These are phyloP conservation scores for Chromoteleia sp. DNA, from an alignment of 2,888 invertebrate genomes.

Conservation along the genomic window DNA sequence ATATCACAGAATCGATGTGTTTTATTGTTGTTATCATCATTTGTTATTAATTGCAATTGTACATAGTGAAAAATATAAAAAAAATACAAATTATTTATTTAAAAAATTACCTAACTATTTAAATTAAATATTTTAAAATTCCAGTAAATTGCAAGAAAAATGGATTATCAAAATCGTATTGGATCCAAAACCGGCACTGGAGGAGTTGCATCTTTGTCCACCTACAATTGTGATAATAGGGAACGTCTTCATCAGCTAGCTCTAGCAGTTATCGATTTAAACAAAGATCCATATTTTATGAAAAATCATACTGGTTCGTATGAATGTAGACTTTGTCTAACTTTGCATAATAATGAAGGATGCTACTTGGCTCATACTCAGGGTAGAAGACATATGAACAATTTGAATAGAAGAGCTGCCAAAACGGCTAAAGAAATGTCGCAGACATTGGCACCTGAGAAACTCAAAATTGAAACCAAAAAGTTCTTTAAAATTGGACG, in stretches of 20 bases:
- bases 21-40: too few species aligned
- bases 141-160: too few species aligned
- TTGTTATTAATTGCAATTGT: too few species aligned
- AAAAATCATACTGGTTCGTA: constrained; percentile 99
- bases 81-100: too few species aligned
- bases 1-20: too few species aligned
- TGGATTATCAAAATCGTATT: constrained; percentile 59
- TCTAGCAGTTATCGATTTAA: constrained; percentile 98
- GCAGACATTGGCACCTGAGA: constrained; percentile 96
- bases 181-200: constrained; percentile 56
- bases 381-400: constrained; percentile 99
- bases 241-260: constrained; percentile 91
- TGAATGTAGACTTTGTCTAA: constrained; percentile 99
- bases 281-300: constrained; percentile 99
- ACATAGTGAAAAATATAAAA: too few species aligned
- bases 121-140: too few species aligned
- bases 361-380: constrained; percentile 99
- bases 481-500: constrained; percentile 99
- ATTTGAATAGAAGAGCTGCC: constrained; percentile 98
- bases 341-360: constrained; percentile 99
- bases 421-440: constrained; percentile 99
- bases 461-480: constrained; percentile 98
- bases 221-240: constrained; percentile 48
- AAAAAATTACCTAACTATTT: too few species aligned
- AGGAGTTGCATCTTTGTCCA: constrained; percentile 53